Conservation (phyloP, 2,888 invertebrate genomes). For the Hedya salicella region DNA sequence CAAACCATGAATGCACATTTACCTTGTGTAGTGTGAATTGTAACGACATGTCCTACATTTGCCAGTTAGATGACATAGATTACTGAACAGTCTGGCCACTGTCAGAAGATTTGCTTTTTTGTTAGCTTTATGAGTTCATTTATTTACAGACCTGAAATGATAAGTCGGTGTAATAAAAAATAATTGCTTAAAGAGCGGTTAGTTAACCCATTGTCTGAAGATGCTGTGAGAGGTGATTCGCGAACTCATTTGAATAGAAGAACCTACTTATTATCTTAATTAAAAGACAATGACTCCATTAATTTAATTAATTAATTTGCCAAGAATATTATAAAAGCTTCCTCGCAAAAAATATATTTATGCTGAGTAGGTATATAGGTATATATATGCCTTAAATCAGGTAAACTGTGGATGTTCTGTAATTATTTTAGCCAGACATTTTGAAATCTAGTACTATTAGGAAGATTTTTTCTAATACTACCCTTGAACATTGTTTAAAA, state of each 20-base stretch:
- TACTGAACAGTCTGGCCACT: constrained; percentile 29
- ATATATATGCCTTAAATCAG: too few species aligned
- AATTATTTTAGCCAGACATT: too few species aligned
- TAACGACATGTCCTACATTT: constrained; percentile 39
- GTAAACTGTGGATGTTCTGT: too few species aligned
- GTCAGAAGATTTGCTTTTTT: constrained; percentile 13
- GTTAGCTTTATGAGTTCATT: constrained; percentile 3
- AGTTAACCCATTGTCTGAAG: background rate
- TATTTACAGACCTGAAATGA: background rate
- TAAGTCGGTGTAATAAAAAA: constrained; percentile 1
- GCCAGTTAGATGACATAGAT: constrained; percentile 27
- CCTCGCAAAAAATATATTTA: too few species aligned
- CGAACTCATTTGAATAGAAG: constrained; percentile 1
- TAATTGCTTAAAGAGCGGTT: constrained; percentile 3
- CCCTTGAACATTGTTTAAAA: too few species aligned
- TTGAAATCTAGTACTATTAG: too few species aligned
- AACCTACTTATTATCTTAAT: background rate
- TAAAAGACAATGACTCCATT: constrained; percentile 2
- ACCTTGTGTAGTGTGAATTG: constrained; percentile 37
- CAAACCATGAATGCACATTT: constrained; percentile 29
- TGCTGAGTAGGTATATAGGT: too few species aligned
- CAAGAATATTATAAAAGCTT: background rate
- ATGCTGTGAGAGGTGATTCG: background rate
- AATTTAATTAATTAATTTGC: background rate
- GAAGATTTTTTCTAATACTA: too few species aligned